Evolutionary conservation across 2,888 invertebrate species (phyloP).

Genomic region (Selenia dentaria): DNA sequence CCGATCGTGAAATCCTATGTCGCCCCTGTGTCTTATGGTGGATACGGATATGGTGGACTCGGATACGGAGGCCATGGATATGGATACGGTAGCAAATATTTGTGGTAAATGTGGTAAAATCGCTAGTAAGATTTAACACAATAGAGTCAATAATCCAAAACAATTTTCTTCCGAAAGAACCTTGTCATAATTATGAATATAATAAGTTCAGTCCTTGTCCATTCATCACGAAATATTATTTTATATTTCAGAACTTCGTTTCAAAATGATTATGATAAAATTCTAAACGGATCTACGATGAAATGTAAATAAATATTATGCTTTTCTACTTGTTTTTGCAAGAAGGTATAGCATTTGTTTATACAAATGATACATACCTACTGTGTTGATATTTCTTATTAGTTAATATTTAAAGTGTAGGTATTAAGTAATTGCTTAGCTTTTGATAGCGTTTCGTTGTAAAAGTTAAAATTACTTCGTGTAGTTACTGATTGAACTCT

Average conservation of each 20-base stretch:
- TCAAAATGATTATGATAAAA: no score
- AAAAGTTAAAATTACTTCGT: not conserved
- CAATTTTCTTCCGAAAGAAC: no score
- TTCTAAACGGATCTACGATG: no score
- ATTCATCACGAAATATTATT: no score
- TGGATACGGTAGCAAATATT: slow-evolving; percentile 46
- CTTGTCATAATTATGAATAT: no score
- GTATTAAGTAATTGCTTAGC: not conserved
- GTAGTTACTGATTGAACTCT: not conserved
- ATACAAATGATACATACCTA: no score
- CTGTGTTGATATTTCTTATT: no score
- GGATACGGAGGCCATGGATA: slow-evolving; percentile 31
- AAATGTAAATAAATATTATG: no score
- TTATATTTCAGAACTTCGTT: no score
- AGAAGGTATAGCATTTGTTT: no score
- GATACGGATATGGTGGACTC: slow-evolving; percentile 37
- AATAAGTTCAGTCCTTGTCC: no score
- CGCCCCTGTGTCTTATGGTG: slow-evolving; percentile 43
- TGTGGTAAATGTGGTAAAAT: slow-evolving; percentile 46
- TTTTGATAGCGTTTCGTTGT: not conserved
- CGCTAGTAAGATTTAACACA: not conserved
- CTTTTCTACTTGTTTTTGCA: no score
- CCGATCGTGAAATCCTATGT: slow-evolving; percentile 48
- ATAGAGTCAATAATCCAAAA: not conserved
- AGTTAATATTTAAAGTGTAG: not conserved